Evolutionary conservation across 37 sponge, comb jelly and placozoan species (phyloP).

Genomic region (Axinella damicornis): DNA sequence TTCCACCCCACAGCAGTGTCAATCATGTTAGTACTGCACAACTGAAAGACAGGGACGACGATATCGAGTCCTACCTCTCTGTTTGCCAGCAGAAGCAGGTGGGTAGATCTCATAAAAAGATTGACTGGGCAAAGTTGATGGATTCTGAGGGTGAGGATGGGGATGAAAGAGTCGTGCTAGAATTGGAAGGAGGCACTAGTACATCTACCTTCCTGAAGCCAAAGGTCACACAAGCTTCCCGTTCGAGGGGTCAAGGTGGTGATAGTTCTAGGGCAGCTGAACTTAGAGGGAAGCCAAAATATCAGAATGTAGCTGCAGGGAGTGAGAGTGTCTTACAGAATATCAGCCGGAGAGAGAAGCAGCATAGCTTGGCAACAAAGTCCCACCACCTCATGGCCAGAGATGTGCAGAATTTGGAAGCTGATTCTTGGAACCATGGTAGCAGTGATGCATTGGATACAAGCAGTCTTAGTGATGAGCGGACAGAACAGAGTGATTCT

Average conservation of each 20-base stretch:
- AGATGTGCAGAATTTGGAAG: too few relatives aligned
- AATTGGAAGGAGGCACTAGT: neutral
- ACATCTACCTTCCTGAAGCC: neutral
- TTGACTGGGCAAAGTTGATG: slow-evolving; percentile 9
- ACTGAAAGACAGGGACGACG: neutral
- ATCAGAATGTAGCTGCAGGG: too few relatives aligned
- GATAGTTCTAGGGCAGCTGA: too few relatives aligned
- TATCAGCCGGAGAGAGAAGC: too few relatives aligned
- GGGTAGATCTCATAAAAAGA: neutral
- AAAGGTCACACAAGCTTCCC: neutral
- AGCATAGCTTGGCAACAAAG: too few relatives aligned
- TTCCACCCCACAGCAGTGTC: neutral
- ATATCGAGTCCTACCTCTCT: slow-evolving; percentile 6
- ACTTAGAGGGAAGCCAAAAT: too few relatives aligned
- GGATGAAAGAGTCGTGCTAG: neutral
- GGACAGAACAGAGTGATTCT: too few relatives aligned
- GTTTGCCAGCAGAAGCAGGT: neutral
- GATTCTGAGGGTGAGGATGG: neutral
- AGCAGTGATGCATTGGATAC: too few relatives aligned
- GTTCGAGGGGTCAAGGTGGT: neutral
- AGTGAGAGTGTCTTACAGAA: neutral
- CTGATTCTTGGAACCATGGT: too few relatives aligned
- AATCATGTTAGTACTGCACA: neutral
- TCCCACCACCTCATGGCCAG: too few relatives aligned
- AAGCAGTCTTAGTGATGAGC: too few relatives aligned